phyloP scores from a whole-genome alignment of 2,888 invertebrate species.

The Hyposoter dolosus region DNA sequence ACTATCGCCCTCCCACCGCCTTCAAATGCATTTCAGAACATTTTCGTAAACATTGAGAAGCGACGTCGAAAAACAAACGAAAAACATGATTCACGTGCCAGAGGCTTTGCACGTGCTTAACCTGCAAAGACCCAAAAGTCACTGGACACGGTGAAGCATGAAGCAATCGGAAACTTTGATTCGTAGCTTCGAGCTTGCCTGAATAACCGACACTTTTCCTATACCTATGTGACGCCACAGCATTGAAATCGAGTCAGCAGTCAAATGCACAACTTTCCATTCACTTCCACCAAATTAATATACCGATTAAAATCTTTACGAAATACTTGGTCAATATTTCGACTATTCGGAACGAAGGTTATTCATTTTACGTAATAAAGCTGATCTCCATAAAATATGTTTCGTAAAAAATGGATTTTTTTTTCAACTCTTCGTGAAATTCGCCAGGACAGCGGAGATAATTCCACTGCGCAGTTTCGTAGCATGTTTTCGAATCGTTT shows the following conservation, averaged over 20 bases:
- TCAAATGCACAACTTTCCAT: constrained; percentile 13
- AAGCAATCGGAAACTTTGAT: constrained; percentile 8
- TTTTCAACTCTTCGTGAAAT: background rate
- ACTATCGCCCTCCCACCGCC: background rate
- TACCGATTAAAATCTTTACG: background rate
- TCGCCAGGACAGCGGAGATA: background rate
- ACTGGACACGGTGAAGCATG: constrained; percentile 4
- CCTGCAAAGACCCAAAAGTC: background rate
- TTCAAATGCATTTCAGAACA: background rate
- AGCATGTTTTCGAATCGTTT: background rate
- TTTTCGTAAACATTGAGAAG: background rate
- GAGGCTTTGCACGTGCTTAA: background rate
- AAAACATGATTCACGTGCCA: background rate
- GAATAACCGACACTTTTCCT: background rate
- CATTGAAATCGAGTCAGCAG: background rate
- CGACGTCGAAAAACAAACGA: background rate
- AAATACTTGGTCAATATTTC: constrained; percentile 3
- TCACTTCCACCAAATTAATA: background rate
- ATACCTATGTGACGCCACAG: background rate
- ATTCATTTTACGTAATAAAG: background rate
- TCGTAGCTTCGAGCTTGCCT: background rate
- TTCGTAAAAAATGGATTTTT: background rate
- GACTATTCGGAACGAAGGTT: constrained; percentile 3
- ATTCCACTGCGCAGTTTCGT: background rate
- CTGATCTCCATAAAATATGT: background rate